These are phyloP conservation scores for Alca torda DNA, from an alignment of 2,797 vertebrate species.

Conservation along the genomic window DNA sequence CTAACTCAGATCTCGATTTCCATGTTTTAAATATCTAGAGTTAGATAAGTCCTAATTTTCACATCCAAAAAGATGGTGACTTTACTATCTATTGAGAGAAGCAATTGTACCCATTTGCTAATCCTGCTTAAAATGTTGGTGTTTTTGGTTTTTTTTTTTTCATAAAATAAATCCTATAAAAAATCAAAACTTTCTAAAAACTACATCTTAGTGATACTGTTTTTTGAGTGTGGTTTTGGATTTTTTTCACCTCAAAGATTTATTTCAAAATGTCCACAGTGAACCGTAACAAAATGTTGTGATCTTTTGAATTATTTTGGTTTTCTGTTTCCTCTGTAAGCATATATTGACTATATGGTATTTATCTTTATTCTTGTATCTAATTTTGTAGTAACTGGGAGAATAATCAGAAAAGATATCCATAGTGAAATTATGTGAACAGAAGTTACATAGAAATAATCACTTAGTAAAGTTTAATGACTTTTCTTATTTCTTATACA, in stretches of 20 bases:
- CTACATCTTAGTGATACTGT: fast-evolving
- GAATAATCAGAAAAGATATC: not conserved
- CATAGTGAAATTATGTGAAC: not conserved
- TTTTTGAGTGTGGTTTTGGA: not conserved
- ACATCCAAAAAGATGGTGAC: not conserved
- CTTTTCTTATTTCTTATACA: not conserved
- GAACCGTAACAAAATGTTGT: not conserved
- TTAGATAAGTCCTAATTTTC: not conserved
- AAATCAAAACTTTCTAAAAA: not conserved
- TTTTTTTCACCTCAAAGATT: fast-evolving
- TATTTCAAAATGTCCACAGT: not conserved
- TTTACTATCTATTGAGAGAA: not conserved
- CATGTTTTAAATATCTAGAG: not conserved
- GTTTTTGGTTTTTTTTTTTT: not conserved
- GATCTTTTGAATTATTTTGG: not conserved
- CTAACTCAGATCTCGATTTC: not conserved
- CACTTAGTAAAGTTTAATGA: not conserved
- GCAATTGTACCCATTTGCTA: not conserved
- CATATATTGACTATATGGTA: not conserved
- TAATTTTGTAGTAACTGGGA: not conserved
- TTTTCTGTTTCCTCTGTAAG: not conserved
- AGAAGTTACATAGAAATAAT: not conserved
- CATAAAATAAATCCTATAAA: not conserved
- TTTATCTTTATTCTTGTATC: not conserved
- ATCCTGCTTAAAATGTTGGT: not conserved